These are phyloP conservation scores for Salvator merianae DNA, from an alignment of 2,113 vertebrate genomes.

Conservation along the genomic window DNA sequence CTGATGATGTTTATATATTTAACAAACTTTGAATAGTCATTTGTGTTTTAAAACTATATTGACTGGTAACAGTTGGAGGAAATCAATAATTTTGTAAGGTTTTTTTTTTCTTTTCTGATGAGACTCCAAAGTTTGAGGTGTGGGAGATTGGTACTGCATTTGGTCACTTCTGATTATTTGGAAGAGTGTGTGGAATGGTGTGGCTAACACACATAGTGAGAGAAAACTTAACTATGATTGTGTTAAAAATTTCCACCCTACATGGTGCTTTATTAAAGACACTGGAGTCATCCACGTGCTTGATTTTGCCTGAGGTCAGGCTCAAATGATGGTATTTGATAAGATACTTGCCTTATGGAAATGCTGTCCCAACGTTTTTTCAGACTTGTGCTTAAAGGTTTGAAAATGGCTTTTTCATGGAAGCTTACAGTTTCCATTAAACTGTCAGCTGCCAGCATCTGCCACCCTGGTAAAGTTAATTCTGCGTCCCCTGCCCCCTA, in stretches of 20 bases:
- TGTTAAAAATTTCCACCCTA: not conserved
- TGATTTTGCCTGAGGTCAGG: not conserved
- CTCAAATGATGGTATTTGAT: not conserved
- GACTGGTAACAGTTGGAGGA: not conserved
- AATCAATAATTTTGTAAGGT: not conserved
- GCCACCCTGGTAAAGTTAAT: too few relatives aligned
- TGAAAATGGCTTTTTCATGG: too few relatives aligned
- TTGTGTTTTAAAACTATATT: not conserved
- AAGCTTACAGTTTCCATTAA: too few relatives aligned
- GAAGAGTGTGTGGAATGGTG: not conserved
- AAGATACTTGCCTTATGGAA: too few relatives aligned
- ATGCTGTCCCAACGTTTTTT: too few relatives aligned
- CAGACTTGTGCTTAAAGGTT: too few relatives aligned
- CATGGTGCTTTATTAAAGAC: too few relatives aligned
- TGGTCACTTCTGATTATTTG: not conserved
- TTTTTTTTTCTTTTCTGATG: constrained; percentile 3
- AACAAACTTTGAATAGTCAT: not conserved
- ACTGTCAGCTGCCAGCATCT: too few relatives aligned
- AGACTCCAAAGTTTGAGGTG: not conserved
- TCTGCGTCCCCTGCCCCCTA: too few relatives aligned
- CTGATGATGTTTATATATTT: not conserved
- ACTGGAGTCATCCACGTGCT: too few relatives aligned
- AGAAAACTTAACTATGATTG: not conserved
- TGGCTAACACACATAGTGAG: not conserved
- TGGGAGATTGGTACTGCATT: constrained; percentile 10